Evolutionary conservation across 2,888 invertebrate genomes (phyloP).

Genomic region (Eustalomyia histrio): DNA sequence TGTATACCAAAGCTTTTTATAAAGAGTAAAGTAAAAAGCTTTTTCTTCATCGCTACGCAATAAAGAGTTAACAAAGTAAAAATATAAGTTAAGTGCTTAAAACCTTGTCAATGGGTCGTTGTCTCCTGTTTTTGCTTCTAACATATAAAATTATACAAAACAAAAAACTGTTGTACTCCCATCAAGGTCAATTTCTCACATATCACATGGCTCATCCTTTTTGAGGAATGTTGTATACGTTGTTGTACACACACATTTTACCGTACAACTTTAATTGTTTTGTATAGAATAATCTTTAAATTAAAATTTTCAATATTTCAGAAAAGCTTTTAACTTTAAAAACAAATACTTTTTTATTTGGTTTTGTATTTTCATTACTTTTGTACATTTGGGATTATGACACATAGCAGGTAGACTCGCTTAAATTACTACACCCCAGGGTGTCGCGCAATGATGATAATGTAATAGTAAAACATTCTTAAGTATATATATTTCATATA

Average conservation of each 20-base stretch:
- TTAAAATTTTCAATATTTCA: constrained; percentile 34
- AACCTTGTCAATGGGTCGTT: constrained; percentile 53
- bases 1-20: constrained; percentile 29
- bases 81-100: constrained; percentile 27
- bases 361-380: constrained; percentile 23
- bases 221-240: constrained; percentile 30
- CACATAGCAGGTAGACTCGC: constrained; percentile 29
- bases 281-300: constrained; percentile 17
- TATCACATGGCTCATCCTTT: constrained; percentile 60
- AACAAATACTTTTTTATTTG: not conserved
- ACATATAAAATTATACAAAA: constrained; percentile 47
- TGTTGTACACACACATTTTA: constrained; percentile 19
- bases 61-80: not conserved
- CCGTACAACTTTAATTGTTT: constrained; percentile 41
- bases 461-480: constrained; percentile 28
- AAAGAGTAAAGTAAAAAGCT: constrained; percentile 16
- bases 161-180: constrained; percentile 38
- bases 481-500: not conserved
- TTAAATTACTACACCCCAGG: constrained; percentile 47
- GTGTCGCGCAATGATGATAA: constrained; percentile 31
- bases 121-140: constrained; percentile 42
- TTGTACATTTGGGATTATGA: constrained; percentile 33
- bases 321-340: constrained; percentile 40
- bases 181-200: constrained; percentile 65
- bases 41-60: not conserved